phyloP scores from a whole-genome alignment of 2,888 invertebrate genomes.

The Therioaphis trifolii region DNA sequence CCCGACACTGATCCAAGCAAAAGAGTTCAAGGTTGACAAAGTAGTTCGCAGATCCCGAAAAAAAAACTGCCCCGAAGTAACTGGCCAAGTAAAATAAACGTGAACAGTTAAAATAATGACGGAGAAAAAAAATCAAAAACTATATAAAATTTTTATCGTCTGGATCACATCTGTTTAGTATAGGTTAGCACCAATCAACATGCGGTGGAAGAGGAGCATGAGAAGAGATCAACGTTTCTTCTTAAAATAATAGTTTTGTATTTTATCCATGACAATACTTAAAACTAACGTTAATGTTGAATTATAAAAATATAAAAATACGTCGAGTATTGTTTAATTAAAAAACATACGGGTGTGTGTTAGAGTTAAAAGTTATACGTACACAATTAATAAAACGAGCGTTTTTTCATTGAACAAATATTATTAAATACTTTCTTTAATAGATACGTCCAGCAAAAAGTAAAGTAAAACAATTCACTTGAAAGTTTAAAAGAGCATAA shows the following conservation, averaged over 20 bases:
- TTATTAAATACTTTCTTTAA: neutral
- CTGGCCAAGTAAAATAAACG: neutral
- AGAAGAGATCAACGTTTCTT: constrained; percentile 20
- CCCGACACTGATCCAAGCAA: neutral
- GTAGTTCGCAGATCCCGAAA: constrained; percentile 21
- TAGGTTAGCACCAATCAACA: constrained; percentile 47
- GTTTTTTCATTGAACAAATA: neutral
- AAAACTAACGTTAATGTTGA: constrained; percentile 15
- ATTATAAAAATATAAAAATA: too few species aligned
- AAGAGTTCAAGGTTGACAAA: constrained; percentile 43
- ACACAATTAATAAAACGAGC: constrained; percentile 3
- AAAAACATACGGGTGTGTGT: neutral
- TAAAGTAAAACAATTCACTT: neutral
- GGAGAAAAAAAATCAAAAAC: constrained; percentile 46
- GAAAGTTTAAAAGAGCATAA: neutral
- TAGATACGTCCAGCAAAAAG: neutral
- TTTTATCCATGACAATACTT: constrained; percentile 27
- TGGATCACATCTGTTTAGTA: constrained; percentile 59
- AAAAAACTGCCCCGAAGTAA: constrained; percentile 30
- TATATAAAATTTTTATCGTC: constrained; percentile 52
- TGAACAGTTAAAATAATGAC: constrained; percentile 14
- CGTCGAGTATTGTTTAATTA: constrained; percentile 19
- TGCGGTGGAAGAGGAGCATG: constrained; percentile 31
- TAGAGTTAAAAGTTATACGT: neutral
- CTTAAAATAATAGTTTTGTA: constrained; percentile 35